Evolutionary conservation across 2,888 invertebrate genomes (phyloP).

Genomic region (Zygogramma bicolorata): DNA sequence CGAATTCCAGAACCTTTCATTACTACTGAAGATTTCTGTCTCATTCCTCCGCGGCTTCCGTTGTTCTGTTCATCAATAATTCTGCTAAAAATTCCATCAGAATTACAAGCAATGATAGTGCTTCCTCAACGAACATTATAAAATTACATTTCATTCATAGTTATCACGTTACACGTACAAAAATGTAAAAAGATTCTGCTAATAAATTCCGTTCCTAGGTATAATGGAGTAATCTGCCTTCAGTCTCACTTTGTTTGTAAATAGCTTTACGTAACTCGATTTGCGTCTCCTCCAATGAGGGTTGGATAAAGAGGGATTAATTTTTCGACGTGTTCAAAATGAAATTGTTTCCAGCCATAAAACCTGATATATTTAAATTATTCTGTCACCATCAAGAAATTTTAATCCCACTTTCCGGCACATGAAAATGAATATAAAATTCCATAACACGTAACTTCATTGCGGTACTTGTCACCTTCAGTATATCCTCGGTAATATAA

Average conservation of each 20-base stretch:
- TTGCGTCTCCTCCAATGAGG: slow-evolving; percentile 29
- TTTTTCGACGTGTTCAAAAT: slow-evolving; percentile 31
- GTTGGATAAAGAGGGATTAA: slow-evolving; percentile 34
- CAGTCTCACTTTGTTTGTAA: slow-evolving; percentile 20
- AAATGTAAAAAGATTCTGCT: not conserved
- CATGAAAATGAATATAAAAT: slow-evolving; percentile 67
- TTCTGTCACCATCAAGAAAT: slow-evolving; percentile 63
- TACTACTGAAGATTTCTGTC: too few relatives aligned
- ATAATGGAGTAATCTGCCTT: not conserved
- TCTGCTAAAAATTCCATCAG: too few relatives aligned
- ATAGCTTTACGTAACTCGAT: slow-evolving; percentile 26
- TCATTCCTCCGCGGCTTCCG: too few relatives aligned
- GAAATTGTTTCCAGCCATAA: slow-evolving; percentile 48
- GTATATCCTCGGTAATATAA: slow-evolving; percentile 66
- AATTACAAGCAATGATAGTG: too few relatives aligned
- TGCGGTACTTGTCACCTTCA: slow-evolving; percentile 65
- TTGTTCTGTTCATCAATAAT: too few relatives aligned
- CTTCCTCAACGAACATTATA: too few relatives aligned
- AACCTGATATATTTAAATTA: slow-evolving; percentile 64
- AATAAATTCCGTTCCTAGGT: not conserved
- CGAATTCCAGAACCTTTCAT: too few relatives aligned
- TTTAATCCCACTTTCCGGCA: slow-evolving; percentile 65
- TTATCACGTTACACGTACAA: too few relatives aligned
- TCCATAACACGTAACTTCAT: slow-evolving; percentile 66
- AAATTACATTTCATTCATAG: too few relatives aligned